phyloP scores from a whole-genome alignment of 2,797 vertebrate genomes.

The Tangara arthus region DNA sequence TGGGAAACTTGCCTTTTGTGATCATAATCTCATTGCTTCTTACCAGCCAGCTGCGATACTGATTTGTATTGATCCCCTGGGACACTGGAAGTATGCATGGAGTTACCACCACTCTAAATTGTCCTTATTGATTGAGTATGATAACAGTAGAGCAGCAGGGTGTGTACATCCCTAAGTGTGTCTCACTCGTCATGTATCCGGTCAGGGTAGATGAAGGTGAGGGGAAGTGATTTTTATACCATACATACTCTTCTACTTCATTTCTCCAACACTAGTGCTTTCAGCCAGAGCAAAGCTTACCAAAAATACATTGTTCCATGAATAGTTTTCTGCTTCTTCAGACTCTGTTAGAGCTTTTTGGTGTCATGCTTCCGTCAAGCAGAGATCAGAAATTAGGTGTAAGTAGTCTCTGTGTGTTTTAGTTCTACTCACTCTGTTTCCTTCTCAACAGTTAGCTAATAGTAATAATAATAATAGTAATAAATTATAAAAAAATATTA shows the following conservation, averaged over 20 bases:
- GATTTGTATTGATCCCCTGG: slow-evolving; percentile 50
- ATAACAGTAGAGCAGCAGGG: background rate
- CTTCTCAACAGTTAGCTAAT: background rate
- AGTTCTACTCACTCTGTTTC: background rate
- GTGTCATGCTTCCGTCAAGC: background rate
- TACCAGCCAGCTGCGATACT: slow-evolving; percentile 52
- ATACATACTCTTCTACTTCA: background rate
- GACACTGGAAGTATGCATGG: slow-evolving; percentile 20
- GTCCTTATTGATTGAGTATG: slow-evolving; percentile 58
- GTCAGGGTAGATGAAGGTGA: background rate
- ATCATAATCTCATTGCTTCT: slow-evolving; percentile 55
- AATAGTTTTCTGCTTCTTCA: background rate
- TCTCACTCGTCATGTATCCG: slow-evolving; percentile 4
- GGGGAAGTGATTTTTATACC: background rate
- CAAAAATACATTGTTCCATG: background rate
- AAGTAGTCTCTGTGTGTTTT: background rate
- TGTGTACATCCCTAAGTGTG: background rate
- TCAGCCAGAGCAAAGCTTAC: background rate
- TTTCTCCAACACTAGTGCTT: background rate
- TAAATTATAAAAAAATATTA: no score
- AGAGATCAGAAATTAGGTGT: background rate
- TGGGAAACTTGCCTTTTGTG: slow-evolving; percentile 34
- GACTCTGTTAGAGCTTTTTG: background rate
- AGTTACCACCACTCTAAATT: slow-evolving; percentile 48
- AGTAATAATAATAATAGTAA: background rate